These are phyloP conservation scores for Hemiscyllium ocellatum DNA, from an alignment of 2,113 vertebrate genomes.

Conservation along the genomic window DNA sequence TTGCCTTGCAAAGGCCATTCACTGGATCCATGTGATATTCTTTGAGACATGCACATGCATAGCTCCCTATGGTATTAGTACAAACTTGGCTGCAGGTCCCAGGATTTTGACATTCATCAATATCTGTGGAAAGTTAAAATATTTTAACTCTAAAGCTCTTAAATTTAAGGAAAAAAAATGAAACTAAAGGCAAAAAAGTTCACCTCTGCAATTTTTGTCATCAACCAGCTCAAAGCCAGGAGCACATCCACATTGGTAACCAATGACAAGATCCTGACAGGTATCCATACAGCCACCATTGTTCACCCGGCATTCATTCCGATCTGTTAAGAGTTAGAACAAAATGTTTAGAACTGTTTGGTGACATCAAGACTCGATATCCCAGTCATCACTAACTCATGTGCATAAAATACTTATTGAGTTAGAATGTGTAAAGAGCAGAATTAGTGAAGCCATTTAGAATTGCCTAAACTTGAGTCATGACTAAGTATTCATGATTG, in stretches of 20 bases:
- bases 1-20: constrained; percentile 89
- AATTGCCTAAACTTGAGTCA: no score
- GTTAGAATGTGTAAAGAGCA: no score
- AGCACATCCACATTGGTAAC: constrained; percentile 25
- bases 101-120: constrained; percentile 90
- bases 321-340: neutral
- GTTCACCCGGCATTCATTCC: constrained; percentile 32
- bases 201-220: neutral
- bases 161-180: no score
- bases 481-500: no score
- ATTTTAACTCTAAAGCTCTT: neutral
- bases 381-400: no score
- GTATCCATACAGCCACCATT: constrained; percentile 35
- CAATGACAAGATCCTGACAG: constrained; percentile 27
- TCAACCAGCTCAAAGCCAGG: constrained; percentile 15
- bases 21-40: constrained; percentile 94
- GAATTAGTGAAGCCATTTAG: no score
- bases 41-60: constrained; percentile 93
- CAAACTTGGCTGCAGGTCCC: constrained; percentile 98
- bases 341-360: no score
- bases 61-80: constrained; percentile 93
- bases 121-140: constrained; percentile 58
- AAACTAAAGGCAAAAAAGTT: neutral
- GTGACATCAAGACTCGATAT: no score
- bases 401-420: no score